Evolutionary conservation across 2,888 invertebrate genomes (phyloP).

Genomic region (Mycalesis mineus): DNA sequence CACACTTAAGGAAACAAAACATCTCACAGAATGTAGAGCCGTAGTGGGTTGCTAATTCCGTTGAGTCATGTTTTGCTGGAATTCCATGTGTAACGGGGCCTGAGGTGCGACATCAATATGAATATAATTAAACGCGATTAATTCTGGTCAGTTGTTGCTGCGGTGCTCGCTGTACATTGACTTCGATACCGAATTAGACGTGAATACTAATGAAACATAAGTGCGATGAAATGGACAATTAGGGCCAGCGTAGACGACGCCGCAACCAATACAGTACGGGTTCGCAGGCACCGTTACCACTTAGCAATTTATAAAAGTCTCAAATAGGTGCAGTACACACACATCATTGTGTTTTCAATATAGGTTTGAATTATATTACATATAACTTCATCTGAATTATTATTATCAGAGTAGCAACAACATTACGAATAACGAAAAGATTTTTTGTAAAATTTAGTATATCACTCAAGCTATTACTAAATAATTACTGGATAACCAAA

Average conservation of each 20-base stretch:
- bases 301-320: too few species aligned
- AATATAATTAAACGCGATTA: conserved; percentile 41
- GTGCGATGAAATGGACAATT: conserved; percentile 65
- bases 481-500: too few species aligned
- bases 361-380: too few species aligned
- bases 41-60: conserved; percentile 22
- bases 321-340: too few species aligned
- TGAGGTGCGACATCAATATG: conserved; percentile 38
- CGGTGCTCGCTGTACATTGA: conserved; percentile 29
- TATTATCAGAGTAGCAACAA: too few species aligned
- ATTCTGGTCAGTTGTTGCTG: conserved; percentile 36
- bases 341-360: too few species aligned
- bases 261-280: too few species aligned
- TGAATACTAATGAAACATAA: conserved; percentile 62
- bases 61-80: conserved; percentile 24
- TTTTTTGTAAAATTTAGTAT: too few species aligned
- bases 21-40: conserved; percentile 3
- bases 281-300: too few species aligned
- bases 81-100: conserved; percentile 34
- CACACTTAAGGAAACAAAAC: background rate
- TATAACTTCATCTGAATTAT: too few species aligned
- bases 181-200: conserved; percentile 40
- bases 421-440: too few species aligned
- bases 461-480: too few species aligned
- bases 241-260: background rate